These are phyloP conservation scores for Athalia cordata DNA, from an alignment of 2,888 invertebrate species.

Conservation along the genomic window DNA sequence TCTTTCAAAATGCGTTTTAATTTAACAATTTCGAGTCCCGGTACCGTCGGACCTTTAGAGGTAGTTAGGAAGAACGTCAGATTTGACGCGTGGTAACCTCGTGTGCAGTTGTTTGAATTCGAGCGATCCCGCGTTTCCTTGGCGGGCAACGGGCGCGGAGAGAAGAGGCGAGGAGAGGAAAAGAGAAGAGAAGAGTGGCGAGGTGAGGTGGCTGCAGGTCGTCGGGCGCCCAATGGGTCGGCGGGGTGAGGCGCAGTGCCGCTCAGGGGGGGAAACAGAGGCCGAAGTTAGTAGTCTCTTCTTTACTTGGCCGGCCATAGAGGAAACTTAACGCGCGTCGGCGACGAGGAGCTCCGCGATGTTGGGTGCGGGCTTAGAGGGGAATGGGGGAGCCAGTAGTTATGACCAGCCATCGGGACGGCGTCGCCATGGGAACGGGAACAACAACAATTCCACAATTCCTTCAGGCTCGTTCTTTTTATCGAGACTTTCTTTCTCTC, in stretches of 20 bases:
- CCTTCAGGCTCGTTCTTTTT: conserved; percentile 30
- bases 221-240: conserved; percentile 46
- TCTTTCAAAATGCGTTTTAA: too few species aligned
- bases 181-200: conserved; percentile 39
- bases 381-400: conserved; percentile 52
- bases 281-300: conserved; percentile 57
- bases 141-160: conserved; percentile 60
- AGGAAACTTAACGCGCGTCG: conserved; percentile 62
- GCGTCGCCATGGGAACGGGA: conserved; percentile 70
- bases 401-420: conserved; percentile 68
- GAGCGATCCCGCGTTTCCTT: conserved; percentile 73
- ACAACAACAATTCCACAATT: conserved; percentile 68
- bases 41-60: not conserved
- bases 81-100: conserved; percentile 74
- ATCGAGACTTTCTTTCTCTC: conserved; percentile 45
- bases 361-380: conserved; percentile 24
- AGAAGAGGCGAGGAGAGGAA: conserved; percentile 51
- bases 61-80: conserved; percentile 63
- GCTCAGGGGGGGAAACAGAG: conserved; percentile 47
- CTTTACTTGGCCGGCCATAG: conserved; percentile 65
- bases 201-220: conserved; percentile 49
- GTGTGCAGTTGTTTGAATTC: conserved; percentile 74
- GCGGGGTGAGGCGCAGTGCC: conserved; percentile 40
- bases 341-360: conserved; percentile 43
- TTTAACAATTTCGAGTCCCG: not conserved